Evolutionary conservation across 1,140 invertebrate genomes (phyloP).

Genomic region (Lucilia cuprina): DNA sequence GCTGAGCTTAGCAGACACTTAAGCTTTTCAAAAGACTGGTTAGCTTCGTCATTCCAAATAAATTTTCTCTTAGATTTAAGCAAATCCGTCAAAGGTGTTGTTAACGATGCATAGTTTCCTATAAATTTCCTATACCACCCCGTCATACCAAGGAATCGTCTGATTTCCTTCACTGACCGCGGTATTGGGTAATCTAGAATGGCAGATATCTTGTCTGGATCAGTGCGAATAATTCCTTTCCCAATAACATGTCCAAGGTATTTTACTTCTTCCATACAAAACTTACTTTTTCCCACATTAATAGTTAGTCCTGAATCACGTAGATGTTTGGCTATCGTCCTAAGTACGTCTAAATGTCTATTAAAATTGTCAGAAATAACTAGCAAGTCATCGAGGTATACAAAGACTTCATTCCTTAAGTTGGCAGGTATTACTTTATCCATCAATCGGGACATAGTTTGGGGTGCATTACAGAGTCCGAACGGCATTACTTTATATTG

Average conservation of each 20-base stretch:
- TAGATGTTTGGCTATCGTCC: not conserved
- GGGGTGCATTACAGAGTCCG: slow-evolving; percentile 44
- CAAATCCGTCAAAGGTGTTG: not conserved
- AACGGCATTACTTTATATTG: slow-evolving; percentile 38
- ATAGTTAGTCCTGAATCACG: too few species aligned
- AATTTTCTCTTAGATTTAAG: not conserved
- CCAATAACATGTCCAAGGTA: too few species aligned
- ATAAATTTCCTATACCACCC: slow-evolving; percentile 60
- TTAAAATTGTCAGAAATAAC: too few species aligned
- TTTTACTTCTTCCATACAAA: too few species aligned
- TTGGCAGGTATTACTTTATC: slow-evolving; percentile 58
- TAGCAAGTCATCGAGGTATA: slow-evolving; percentile 40
- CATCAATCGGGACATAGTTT: slow-evolving; percentile 38
- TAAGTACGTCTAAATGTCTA: not conserved
- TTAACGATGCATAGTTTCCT: slow-evolving; percentile 24
- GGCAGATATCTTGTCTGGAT: slow-evolving; percentile 40
- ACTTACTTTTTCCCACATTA: too few species aligned
- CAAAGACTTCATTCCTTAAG: slow-evolving; percentile 42
- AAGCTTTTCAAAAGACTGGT: slow-evolving; percentile 32
- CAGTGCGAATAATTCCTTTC: slow-evolving; percentile 29
- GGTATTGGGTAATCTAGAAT: slow-evolving; percentile 32
- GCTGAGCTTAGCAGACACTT: slow-evolving; percentile 30
- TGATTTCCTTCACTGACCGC: slow-evolving; percentile 46
- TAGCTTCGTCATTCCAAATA: slow-evolving; percentile 43
- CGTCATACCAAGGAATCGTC: slow-evolving; percentile 62